Conservation (phyloP, 1,140 invertebrate species). For the Ceratina japonica region DNA sequence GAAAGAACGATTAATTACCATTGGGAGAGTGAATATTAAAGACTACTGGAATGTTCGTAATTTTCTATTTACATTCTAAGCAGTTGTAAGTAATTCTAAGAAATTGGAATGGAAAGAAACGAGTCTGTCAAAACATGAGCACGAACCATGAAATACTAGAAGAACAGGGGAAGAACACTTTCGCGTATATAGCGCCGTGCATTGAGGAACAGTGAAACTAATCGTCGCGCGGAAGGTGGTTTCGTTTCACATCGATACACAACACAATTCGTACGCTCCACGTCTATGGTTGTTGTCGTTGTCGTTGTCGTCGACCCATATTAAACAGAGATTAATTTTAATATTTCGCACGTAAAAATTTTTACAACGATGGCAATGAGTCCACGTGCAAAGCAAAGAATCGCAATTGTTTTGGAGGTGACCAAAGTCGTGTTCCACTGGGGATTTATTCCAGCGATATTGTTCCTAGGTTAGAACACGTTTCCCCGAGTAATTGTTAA, state of each 20-base stretch:
- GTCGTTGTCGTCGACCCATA: too few relatives aligned
- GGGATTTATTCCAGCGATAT: constrained; percentile 84
- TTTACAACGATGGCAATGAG: constrained; percentile 74
- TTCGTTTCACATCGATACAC: too few relatives aligned
- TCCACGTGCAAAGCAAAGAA: constrained; percentile 81
- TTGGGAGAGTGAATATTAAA: background rate
- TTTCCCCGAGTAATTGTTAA: background rate
- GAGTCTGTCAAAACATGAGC: constrained; percentile 12
- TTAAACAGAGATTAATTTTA: too few relatives aligned
- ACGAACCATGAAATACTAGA: constrained; percentile 7
- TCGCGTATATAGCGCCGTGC: too few relatives aligned
- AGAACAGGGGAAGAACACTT: too few relatives aligned
- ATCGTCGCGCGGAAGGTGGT: too few relatives aligned
- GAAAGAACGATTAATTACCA: constrained; percentile 15
- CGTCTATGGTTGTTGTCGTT: too few relatives aligned
- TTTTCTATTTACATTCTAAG: background rate
- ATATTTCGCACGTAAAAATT: background rate
- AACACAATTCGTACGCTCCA: too few relatives aligned
- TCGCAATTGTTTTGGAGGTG: constrained; percentile 81
- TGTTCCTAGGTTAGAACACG: constrained; percentile 83
- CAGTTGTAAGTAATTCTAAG: too few relatives aligned
- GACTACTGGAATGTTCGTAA: background rate
- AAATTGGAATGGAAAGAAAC: background rate
- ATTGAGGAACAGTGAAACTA: too few relatives aligned
- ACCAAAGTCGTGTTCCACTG: constrained; percentile 84